Percentiles rank a stretch among this genome's conserved stretches.
phyloP scores from a whole-genome alignment of 2,797 vertebrate genomes.

The Poeciliopsis infans region DNA sequence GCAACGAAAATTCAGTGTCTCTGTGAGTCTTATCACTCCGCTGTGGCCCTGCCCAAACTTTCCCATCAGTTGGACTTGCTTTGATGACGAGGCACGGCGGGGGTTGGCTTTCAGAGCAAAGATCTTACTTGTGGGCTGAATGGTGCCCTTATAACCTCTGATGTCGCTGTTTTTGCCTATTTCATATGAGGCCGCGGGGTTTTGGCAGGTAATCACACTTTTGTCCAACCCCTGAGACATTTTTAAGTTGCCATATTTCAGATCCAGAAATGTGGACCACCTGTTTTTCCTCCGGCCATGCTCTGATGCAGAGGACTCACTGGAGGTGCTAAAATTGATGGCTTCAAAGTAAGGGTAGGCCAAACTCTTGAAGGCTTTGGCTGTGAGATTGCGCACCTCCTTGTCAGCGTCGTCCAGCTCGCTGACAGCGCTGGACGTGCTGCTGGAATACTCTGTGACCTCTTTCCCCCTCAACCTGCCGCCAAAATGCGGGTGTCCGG shows the following conservation, averaged over 20 bases:
- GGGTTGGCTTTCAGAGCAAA: slow-evolving; percentile 76
- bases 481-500: slow-evolving; percentile 86
- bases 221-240: slow-evolving; percentile 80
- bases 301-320: slow-evolving; percentile 90
- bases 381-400: slow-evolving; percentile 93
- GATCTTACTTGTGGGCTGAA: slow-evolving; percentile 82
- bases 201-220: slow-evolving; percentile 71
- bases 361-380: slow-evolving; percentile 91
- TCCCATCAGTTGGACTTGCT: slow-evolving; percentile 77
- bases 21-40: slow-evolving; percentile 86
- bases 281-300: slow-evolving; percentile 85
- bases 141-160: slow-evolving; percentile 63
- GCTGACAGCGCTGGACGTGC: slow-evolving; percentile 88
- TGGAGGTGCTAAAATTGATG: slow-evolving; percentile 87
- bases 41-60: slow-evolving; percentile 76
- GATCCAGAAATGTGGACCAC: slow-evolving; percentile 92
- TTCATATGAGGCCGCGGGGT: slow-evolving; percentile 62
- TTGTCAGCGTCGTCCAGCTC: slow-evolving; percentile 96
- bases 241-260: slow-evolving; percentile 86
- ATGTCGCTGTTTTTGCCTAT: slow-evolving; percentile 66
- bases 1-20: slow-evolving; percentile 86
- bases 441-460: slow-evolving; percentile 85
- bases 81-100: slow-evolving; percentile 57
- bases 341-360: slow-evolving; percentile 91
- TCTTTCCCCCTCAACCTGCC: slow-evolving; percentile 76